phyloP scores from a whole-genome alignment of 2,888 invertebrate species.

The Fabriciana adippe region DNA sequence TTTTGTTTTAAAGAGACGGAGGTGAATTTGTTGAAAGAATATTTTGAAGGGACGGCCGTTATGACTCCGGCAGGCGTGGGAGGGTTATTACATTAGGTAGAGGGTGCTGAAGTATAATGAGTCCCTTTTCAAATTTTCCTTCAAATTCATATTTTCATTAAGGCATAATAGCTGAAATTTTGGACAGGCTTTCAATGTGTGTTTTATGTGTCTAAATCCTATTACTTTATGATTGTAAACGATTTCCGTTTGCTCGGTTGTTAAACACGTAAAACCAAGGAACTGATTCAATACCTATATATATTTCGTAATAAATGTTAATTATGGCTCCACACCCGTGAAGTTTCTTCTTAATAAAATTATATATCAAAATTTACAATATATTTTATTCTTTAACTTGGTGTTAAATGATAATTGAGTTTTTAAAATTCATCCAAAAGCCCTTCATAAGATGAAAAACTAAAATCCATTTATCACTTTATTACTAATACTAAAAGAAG shows the following conservation, averaged over 20 bases:
- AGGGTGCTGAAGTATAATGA: conserved; percentile 70
- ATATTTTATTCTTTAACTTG: too few species aligned
- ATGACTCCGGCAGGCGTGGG: conserved; percentile 65
- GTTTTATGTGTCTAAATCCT: conserved; percentile 10
- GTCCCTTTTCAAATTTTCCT: conserved; percentile 71
- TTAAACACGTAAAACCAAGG: background rate
- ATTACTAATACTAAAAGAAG: too few species aligned
- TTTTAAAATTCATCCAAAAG: too few species aligned
- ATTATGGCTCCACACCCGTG: background rate
- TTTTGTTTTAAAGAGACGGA: conserved; percentile 70
- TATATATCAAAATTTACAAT: too few species aligned
- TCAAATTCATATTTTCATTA: conserved; percentile 60
- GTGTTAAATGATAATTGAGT: too few species aligned
- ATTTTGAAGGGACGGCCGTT: conserved; percentile 71
- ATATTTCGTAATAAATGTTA: background rate
- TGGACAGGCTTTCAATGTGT: conserved; percentile 29
- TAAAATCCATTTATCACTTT: too few species aligned
- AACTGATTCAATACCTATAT: background rate
- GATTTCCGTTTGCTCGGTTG: conserved; percentile 9
- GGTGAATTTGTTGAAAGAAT: conserved; percentile 72
- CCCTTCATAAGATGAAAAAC: too few species aligned
- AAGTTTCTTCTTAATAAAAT: background rate
- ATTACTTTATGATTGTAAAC: conserved; percentile 16
- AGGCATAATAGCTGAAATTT: conserved; percentile 51
- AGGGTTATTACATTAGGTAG: conserved; percentile 72